Evolutionary conservation across 2,113 vertebrate genomes (phyloP), one percentile per base, ranked within the genome.

Genomic region (Columba janthina): DNA sequence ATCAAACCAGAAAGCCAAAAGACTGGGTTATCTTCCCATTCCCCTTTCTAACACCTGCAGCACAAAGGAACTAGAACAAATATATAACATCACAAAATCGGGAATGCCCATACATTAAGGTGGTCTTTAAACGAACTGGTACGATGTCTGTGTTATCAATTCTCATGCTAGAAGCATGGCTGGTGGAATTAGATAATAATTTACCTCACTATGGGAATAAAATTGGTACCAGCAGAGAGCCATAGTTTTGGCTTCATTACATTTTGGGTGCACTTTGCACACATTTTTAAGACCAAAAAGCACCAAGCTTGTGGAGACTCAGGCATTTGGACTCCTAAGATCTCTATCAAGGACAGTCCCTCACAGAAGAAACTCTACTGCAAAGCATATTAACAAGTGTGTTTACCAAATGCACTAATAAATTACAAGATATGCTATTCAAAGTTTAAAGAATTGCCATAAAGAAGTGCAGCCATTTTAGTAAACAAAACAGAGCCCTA

Each of bases 371-470:
- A 79, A 26, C 51, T 78, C 53, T 67, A 64, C 31, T 73, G 65
- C 44, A 75, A 66, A 89, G 29, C n/a, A 3, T 58, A 71, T 65
- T 54, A 74, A 62, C 54, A 28, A 64, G 38, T 38, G 40, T 64
- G 12, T 76, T 92, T 94, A 88, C 53, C 77, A 89, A 80, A 78
- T 71, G 61, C 77, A 40, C 46, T 70, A 46, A n/a, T 32, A n/a
- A 85, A 67, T 90, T 85, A 85, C 32, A 14, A 77, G 70, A 69
- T 6, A 4, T 14, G 7, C 53, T 76, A 26, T 85, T 61, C 96
- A 95, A 88, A 95, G 50, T 92, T 94, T 60, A 61, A 93, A 62
- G 72, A 91, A 86, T 82, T 76, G 88, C 60, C 70, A 81, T 89
- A 64, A 66, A 90, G 67, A 85, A 89, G n/a, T 36, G 58, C 75